A percentile compares a stretch with the other conserved stretches of the same genome.
phyloP scores from a whole-genome alignment of 2,113 vertebrate species.

The Apeltes quadracus region DNA sequence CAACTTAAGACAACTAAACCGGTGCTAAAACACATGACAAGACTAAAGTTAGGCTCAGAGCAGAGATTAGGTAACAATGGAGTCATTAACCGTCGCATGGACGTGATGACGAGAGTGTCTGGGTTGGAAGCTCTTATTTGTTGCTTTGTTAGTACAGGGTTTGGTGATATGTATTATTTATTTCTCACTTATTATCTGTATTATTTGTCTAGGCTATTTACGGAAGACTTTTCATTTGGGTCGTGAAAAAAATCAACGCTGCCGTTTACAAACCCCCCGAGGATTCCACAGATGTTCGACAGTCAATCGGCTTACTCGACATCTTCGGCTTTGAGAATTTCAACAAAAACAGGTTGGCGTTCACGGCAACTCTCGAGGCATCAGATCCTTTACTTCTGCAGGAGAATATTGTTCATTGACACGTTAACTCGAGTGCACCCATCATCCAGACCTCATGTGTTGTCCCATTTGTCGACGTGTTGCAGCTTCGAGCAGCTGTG shows the following conservation, averaged over 20 bases:
- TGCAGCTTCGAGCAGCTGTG: slow-evolving; percentile 97
- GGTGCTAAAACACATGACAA: neutral
- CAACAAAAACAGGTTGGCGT: slow-evolving; percentile 89
- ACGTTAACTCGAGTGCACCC: neutral
- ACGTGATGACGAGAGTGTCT: no score
- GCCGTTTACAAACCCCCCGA: slow-evolving; percentile 84
- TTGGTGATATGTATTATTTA: neutral
- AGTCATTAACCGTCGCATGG: neutral
- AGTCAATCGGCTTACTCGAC: slow-evolving; percentile 91
- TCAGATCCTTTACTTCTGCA: neutral
- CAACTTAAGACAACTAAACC: neutral
- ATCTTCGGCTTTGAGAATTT: slow-evolving; percentile 99
- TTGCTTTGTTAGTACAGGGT: neutral
- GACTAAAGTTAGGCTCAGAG: neutral
- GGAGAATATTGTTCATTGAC: neutral
- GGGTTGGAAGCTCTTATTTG: neutral
- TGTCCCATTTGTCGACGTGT: slow-evolving; percentile 28
- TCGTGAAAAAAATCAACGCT: slow-evolving; percentile 92
- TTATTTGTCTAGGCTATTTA: slow-evolving; percentile 87
- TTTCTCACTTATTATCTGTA: slow-evolving; percentile 9
- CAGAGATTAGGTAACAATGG: neutral
- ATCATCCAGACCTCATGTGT: slow-evolving; percentile 64
- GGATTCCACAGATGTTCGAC: slow-evolving; percentile 68
- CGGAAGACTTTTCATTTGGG: slow-evolving; percentile 92
- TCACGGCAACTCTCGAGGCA: neutral